Evolutionary conservation across 2,113 vertebrate species (phyloP), one percentile per base, ranked within the genome.

Genomic region (human (Homo sapiens)): DNA sequence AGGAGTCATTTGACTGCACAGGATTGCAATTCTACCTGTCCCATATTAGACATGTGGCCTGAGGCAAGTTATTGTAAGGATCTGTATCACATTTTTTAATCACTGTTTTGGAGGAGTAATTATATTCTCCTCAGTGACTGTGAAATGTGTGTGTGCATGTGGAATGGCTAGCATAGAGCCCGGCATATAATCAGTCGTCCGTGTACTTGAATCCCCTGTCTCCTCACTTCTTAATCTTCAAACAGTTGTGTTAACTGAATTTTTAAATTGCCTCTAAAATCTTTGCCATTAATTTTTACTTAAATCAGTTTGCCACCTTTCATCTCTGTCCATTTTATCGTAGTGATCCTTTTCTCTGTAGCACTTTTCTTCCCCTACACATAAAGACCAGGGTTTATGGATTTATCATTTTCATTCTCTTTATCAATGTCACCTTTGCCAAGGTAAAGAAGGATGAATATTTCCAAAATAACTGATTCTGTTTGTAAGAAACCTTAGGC

Each of bases 391-490:
- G 50, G 22, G 48, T 92, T 94, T 90, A 90, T 50, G 90, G 61
- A 94, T 97, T 92, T 70, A 88, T 93, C 90, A 89, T 90, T 92
- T 50, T 79, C 22, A 40, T 80, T 92, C 78, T 82, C 45, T 92
- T 96, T 90, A 80, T 93, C 93, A 96, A 25, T 88, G 75, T 84
- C 96, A 88, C 38, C 6, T 23, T 70, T 84, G 81, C 9, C 75
- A 72, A 76, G 83, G 87, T 87, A 92, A 73, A 75, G 64, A 90
- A 93, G 68, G 32, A 88, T 5, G 18, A 35, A 64, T 96, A 89
- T 96, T 97, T 95, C 73, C 25, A 79, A 55, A 96, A 97, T 1
- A 93, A 16, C 3, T 57, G 22, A 96, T 96, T 88, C 76, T 88
- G 72, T 81, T 76, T 84, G 27, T 76, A 14, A 78, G 59, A 90